A percentile compares a stretch with the other conserved stretches of the same genome.
Conservation (phyloP, 92 coral and sea anemone genomes). For the Pocillopora meandrina region DNA sequence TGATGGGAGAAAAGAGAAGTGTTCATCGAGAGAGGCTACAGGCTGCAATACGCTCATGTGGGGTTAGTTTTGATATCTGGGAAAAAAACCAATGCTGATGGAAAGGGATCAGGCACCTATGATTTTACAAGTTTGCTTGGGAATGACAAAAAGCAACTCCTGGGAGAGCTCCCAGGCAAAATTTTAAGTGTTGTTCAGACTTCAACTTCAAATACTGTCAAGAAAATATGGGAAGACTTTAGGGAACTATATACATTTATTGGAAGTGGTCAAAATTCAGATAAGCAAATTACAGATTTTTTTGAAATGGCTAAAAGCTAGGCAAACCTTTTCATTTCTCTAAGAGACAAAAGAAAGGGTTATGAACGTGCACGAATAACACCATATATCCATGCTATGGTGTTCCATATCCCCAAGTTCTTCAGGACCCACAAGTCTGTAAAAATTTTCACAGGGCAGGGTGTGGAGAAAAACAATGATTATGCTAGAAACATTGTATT, state of each 20-base stretch:
- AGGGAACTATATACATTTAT: not conserved
- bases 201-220: not conserved
- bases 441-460: conserved; percentile 21
- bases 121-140: not conserved
- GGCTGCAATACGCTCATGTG: conserved; percentile 35
- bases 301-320: too few relatives aligned
- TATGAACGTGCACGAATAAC: not conserved
- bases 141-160: not conserved
- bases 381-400: conserved; percentile 11
- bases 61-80: conserved; percentile 47
- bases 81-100: conserved; percentile 42
- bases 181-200: not conserved
- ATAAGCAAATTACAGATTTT: too few relatives aligned
- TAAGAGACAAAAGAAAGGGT: not conserved
- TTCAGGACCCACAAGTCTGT: conserved; percentile 17
- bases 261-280: not conserved
- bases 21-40: conserved; percentile 24
- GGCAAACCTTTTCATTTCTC: not conserved
- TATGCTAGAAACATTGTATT: not conserved
- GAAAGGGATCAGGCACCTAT: not conserved
- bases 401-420: conserved; percentile 30
- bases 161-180: not conserved
- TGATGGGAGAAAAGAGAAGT: conserved; percentile 43
- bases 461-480: conserved; percentile 33
- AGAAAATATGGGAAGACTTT: not conserved